Evolutionary conservation across 2,113 vertebrate genomes (phyloP).

Genomic region (Phodopus roborovskii): DNA sequence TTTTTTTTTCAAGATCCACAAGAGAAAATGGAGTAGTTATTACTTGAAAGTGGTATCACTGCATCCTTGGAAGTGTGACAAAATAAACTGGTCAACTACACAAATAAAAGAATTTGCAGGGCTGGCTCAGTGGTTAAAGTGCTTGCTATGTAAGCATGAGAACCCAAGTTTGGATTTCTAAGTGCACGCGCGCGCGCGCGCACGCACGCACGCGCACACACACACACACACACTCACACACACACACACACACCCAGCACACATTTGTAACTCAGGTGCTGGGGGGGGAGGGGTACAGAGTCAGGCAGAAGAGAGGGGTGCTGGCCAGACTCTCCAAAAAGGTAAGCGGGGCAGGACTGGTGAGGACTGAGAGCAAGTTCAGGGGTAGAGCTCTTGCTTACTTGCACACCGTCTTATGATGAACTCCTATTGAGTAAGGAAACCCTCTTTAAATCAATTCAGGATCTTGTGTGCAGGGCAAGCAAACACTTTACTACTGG

Average conservation of each 20-base stretch:
- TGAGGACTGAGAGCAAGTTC: neutral
- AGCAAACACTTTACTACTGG: neutral
- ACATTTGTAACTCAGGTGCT: neutral
- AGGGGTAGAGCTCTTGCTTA: neutral
- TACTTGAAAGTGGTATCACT: neutral
- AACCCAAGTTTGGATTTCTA: neutral
- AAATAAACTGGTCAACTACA: constrained; percentile 21
- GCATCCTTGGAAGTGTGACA: neutral
- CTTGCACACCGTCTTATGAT: neutral
- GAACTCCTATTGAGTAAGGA: neutral
- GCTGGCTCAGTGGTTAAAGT: neutral
- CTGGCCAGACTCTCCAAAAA: neutral
- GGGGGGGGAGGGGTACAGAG: neutral
- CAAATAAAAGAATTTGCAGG: neutral
- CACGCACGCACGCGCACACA: too few species aligned
- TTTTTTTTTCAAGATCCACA: neutral
- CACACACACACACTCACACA: too few species aligned
- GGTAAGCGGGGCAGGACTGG: neutral
- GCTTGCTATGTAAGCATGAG: neutral
- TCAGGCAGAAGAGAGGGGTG: neutral
- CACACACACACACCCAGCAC: neutral
- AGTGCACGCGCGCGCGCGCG: too few species aligned
- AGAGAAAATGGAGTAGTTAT: neutral
- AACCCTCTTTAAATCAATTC: neutral
- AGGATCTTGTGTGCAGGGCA: neutral